Base-by-base conservation (phyloP, 2,113 vertebrate genomes). In the Tapirus terrestris region DNA sequence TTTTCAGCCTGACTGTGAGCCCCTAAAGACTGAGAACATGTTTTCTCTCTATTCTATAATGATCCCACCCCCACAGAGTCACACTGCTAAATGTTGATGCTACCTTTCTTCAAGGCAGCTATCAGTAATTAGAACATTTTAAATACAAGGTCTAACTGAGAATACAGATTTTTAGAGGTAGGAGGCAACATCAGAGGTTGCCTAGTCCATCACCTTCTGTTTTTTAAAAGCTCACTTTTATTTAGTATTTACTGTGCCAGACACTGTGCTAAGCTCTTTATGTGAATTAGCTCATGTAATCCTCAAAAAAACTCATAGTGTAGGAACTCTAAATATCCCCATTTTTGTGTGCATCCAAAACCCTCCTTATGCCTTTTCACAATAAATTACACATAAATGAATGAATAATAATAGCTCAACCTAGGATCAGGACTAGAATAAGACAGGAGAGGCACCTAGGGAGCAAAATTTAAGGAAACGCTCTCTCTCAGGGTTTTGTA, bases 1-100 rank as follows among this genome's bases (percentile, higher is more conserved):
- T 98, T 97, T 96, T 80, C 96, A 97, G 95, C 95, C 95, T 97
- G 82, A 96, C 33, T 95, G 91, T 96, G 91, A 98, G 92, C 82
- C 96, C 91, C 95, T 97, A 36, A 96, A 97, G 97, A 97, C 90
- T 92, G 76, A 90, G 92, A 98, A 96, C 90, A 92, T 89, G 92
- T 95, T 97, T 96, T 96, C 88, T 96, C 80, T 96, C 58, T 79
- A 36, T 95, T 96, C 91, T 89, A 10, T 92, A 88, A 95, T 96
- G 95, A 96, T 98, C 86, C 96, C 87, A 96, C n/a, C 87, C 92
- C 53, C 48, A 73, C 89, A 91, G 68, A 92, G 75, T 91, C 92
- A 73, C 6, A 43, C 79, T 97, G 92, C 73, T 95, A 75, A 96
- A 79, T 75, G 82, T 76, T 91, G 72, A 61, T 89, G 77, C 82